Conservation (phyloP, 2,888 invertebrate species). For the Ethmia dodecea region DNA sequence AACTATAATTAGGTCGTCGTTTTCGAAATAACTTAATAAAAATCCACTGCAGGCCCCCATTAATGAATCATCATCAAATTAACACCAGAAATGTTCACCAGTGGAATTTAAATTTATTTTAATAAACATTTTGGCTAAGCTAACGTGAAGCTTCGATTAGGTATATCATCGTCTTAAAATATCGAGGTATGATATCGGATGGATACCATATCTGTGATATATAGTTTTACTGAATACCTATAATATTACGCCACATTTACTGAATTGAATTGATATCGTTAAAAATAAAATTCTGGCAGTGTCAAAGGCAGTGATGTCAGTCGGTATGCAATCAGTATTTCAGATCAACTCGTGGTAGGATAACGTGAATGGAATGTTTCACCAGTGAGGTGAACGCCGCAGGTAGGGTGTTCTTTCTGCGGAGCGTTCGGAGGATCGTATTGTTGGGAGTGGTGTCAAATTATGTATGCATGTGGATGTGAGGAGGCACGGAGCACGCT, state of each 20-base stretch:
- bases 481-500: constrained; percentile 1
- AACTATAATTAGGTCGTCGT: constrained; percentile 33
- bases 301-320: constrained; percentile 13
- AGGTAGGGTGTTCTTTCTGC: constrained; percentile 2
- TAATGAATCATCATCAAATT: constrained; percentile 10
- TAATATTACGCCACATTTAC: not conserved
- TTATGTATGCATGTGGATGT: constrained; percentile 3
- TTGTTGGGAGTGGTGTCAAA: constrained; percentile 4
- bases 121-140: constrained; percentile 29
- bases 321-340: constrained; percentile 9
- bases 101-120: constrained; percentile 30
- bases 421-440: constrained; percentile 2
- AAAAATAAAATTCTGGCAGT: constrained; percentile 12
- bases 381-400: not conserved
- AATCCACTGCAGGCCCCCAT: constrained; percentile 22
- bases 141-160: constrained; percentile 30
- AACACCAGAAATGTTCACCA: constrained; percentile 23
- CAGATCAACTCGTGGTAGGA: constrained; percentile 3
- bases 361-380: no score
- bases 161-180: constrained; percentile 19
- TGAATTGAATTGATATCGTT: not conserved
- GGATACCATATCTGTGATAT: constrained; percentile 35
- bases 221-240: constrained; percentile 12
- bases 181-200: constrained; percentile 25
- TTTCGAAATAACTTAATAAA: constrained; percentile 22